phyloP scores from a whole-genome alignment of 2,797 vertebrate species.

The Enteromius treurensis region DNA sequence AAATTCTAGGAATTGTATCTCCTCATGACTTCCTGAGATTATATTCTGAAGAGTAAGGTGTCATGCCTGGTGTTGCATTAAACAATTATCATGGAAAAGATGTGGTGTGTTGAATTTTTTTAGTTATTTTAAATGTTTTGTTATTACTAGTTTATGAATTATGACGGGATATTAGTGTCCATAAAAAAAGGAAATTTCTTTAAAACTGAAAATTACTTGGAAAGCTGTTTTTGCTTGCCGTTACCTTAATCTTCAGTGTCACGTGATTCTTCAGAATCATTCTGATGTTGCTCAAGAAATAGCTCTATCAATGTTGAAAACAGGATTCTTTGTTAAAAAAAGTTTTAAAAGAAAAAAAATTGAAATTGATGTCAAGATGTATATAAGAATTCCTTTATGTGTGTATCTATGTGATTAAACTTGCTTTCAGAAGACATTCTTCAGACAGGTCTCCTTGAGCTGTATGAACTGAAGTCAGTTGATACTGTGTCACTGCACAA shows the following conservation, averaged over 20 bases:
- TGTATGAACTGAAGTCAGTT: not conserved
- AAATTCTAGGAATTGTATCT: not conserved
- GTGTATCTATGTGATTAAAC: not conserved
- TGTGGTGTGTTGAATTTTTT: not conserved
- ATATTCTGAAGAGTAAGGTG: not conserved
- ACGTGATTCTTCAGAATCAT: constrained; percentile 1
- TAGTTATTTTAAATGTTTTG: not conserved
- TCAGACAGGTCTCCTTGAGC: not conserved
- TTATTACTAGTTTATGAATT: not conserved
- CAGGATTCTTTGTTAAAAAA: not conserved
- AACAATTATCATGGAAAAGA: constrained; percentile 20
- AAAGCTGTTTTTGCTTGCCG: not conserved
- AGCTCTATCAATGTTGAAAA: not conserved
- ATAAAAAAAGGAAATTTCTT: not conserved
- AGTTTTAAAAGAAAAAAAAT: not conserved
- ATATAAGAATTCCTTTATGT: not conserved
- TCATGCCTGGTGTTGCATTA: constrained; percentile 14
- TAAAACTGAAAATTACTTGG: no score
- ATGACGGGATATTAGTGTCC: not conserved
- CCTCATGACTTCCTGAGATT: not conserved
- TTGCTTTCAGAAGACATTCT: not conserved
- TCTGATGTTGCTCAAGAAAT: not conserved
- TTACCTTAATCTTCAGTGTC: not conserved
- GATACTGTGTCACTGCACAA: constrained; percentile 1
- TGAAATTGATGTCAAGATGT: not conserved